phyloP scores from a whole-genome alignment of 2,797 vertebrate species.

The Phaenicophaeus curvirostris region DNA sequence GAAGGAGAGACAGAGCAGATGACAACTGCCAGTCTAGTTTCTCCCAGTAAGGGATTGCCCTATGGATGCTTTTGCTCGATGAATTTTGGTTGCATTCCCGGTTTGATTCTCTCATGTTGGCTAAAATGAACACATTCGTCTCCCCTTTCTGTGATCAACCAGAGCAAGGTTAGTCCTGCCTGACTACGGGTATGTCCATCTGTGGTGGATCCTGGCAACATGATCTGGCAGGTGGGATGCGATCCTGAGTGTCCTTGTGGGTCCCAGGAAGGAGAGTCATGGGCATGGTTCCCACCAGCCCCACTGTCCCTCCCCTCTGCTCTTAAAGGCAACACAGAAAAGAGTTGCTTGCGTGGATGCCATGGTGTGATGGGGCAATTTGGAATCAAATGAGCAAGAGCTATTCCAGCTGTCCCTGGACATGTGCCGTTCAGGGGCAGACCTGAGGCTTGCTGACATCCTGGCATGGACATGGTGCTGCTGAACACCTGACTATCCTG shows the following conservation, averaged over 20 bases:
- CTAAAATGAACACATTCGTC: not conserved
- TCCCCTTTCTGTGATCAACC: not conserved
- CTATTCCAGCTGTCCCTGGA: not conserved
- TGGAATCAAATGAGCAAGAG: not conserved
- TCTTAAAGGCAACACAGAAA: not conserved
- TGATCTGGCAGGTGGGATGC: not conserved
- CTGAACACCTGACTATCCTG: not conserved
- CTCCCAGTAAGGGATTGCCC: not conserved
- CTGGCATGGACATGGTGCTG: not conserved
- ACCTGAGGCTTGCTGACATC: not conserved
- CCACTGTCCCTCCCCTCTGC: not conserved
- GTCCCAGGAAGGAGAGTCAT: not conserved
- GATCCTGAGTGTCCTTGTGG: not conserved
- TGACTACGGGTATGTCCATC: accelerated
- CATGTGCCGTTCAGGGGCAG: not conserved
- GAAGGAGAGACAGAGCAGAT: not conserved
- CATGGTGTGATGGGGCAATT: accelerated
- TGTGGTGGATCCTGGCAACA: not conserved
- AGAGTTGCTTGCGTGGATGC: not conserved
- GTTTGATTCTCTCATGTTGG: not conserved
- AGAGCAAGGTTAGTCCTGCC: not conserved
- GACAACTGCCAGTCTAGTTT: not conserved
- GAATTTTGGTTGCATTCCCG: not conserved
- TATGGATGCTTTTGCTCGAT: not conserved
- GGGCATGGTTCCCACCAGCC: accelerated